Evolutionary conservation across 2,113 vertebrate species (phyloP).

Genomic region (Heteronetta atricapilla): DNA sequence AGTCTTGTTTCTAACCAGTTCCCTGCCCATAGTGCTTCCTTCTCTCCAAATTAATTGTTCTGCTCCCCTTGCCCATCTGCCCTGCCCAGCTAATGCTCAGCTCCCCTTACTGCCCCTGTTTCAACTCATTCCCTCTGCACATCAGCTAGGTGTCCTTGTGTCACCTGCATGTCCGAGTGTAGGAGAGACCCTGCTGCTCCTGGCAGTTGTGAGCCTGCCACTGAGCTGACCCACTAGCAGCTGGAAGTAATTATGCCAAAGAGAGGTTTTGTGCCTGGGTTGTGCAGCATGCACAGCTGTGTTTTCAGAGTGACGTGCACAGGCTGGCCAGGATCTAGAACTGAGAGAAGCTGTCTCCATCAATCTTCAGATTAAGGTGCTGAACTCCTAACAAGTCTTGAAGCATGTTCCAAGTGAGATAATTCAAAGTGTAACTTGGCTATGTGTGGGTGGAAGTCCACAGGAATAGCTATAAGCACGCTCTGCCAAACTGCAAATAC

Average conservation of each 20-base stretch:
- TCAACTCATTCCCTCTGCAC: not conserved
- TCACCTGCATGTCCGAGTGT: not conserved
- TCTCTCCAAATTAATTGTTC: rapidly evolving
- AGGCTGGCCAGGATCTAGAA: not conserved
- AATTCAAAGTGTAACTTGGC: not conserved
- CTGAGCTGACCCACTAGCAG: not conserved
- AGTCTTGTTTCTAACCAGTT: not conserved
- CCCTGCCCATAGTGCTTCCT: rapidly evolving
- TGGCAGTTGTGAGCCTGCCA: not conserved
- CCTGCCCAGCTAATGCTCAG: rapidly evolving
- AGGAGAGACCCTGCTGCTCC: not conserved
- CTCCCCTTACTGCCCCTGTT: rapidly evolving
- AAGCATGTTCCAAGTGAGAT: not conserved
- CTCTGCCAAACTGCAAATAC: not conserved
- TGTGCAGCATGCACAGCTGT: not conserved
- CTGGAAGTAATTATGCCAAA: not conserved
- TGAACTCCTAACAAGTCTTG: not conserved
- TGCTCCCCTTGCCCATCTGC: not conserved
- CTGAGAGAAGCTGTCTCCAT: not conserved
- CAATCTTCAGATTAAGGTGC: not conserved
- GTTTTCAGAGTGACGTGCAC: not conserved
- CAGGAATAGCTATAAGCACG: not conserved
- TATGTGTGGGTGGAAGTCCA: not conserved
- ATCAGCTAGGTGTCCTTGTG: rapidly evolving
- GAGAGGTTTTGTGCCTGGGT: not conserved